phyloP scores from a whole-genome alignment of 2,797 vertebrate species.

The Xiphorhynchus erythropygius region DNA sequence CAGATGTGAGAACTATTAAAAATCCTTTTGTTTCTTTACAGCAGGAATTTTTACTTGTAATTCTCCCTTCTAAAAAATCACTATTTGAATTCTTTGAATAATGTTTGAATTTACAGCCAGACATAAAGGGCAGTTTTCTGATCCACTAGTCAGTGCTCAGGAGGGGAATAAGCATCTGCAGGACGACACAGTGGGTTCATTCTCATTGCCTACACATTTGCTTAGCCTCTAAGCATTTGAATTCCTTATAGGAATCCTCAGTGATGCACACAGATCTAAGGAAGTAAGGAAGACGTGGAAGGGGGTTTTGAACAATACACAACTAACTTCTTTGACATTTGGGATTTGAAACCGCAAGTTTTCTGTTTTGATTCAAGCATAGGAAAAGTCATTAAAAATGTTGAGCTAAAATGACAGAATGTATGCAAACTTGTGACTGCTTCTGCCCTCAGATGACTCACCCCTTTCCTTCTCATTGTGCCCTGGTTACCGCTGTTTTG shows the following conservation, averaged over 20 bases:
- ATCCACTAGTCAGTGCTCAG: neutral
- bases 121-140: neutral
- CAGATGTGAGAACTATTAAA: neutral
- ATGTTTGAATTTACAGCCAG: neutral
- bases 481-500: neutral
- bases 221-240: neutral
- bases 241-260: neutral
- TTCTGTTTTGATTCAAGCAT: neutral
- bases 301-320: neutral
- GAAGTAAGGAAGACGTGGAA: neutral
- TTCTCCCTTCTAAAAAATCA: neutral
- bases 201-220: neutral
- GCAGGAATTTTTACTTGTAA: neutral
- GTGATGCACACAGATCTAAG: neutral
- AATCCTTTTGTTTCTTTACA: neutral
- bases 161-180: neutral
- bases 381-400: neutral
- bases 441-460: slow-evolving; percentile 10
- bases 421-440: neutral
- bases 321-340: neutral
- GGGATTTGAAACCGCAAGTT: neutral
- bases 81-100: neutral
- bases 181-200: neutral
- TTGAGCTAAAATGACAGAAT: neutral
- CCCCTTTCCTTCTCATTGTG: neutral